A percentile compares a stretch with the other conserved stretches of the same genome.
These are phyloP conservation scores for Gallinago stenura DNA, from an alignment of 2,797 vertebrate genomes.

Conservation along the genomic window DNA sequence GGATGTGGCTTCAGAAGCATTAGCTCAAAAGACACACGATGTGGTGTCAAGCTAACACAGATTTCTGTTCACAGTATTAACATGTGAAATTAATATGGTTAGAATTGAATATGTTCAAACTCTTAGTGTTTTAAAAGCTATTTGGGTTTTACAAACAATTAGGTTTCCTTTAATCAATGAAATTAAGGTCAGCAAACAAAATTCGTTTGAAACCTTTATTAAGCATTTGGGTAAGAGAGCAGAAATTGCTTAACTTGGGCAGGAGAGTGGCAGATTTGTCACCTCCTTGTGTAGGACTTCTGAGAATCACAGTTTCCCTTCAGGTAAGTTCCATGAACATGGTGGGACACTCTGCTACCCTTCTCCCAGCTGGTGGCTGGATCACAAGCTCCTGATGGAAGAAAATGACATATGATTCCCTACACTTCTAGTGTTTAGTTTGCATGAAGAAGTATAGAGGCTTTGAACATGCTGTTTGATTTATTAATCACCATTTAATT, in stretches of 20 bases:
- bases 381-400: background rate
- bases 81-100: background rate
- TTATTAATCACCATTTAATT: background rate
- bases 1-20: background rate
- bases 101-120: background rate
- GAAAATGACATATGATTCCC: background rate
- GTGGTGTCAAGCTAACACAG: too few relatives aligned
- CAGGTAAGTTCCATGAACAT: background rate
- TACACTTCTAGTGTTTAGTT: background rate
- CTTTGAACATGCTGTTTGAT: background rate
- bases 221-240: background rate
- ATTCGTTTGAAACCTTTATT: background rate
- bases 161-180: conserved; percentile 6
- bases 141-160: background rate
- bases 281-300: background rate
- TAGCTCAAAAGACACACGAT: background rate
- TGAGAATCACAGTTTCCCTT: background rate
- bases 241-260: background rate
- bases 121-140: background rate
- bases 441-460: background rate
- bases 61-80: background rate
- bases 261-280: background rate
- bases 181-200: background rate
- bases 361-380: background rate
- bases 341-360: background rate